Percentiles rank a stretch among this genome's conserved stretches.
Evolutionary conservation across 2,797 vertebrate species (phyloP).

Genomic region (Thripadectes ignobilis): DNA sequence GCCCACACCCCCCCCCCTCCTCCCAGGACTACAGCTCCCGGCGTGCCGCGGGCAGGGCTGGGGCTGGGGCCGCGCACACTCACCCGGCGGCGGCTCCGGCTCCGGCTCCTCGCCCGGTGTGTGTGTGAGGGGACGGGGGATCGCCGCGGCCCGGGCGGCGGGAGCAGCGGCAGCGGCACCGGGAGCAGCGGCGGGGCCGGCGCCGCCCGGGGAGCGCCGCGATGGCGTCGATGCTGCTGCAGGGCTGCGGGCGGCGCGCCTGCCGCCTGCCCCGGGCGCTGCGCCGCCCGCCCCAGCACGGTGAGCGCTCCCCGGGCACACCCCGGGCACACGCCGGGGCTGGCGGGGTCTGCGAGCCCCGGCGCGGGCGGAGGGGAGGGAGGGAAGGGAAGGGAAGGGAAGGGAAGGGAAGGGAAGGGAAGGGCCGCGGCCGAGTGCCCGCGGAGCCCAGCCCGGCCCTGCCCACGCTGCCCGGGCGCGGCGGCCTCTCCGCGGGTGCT

Average conservation of each 20-base stretch:
- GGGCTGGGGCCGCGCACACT: no score
- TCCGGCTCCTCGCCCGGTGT: no score
- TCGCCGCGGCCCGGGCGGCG: no score
- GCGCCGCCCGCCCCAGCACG: neutral
- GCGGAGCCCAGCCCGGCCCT: neutral
- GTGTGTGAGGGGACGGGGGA: no score
- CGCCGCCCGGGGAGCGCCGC: neutral
- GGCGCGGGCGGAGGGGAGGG: neutral
- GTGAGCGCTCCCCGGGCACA: neutral
- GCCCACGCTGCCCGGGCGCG: neutral
- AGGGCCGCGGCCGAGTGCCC: neutral
- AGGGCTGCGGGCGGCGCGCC: conserved; percentile 61
- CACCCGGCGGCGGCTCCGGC: no score
- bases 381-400: neutral
- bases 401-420: neutral
- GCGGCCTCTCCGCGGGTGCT: neutral
- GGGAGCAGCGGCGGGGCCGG: no score
- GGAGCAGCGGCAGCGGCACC: no score
- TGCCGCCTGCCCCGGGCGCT: conserved; percentile 27
- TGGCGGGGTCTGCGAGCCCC: neutral
- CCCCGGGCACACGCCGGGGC: no score
- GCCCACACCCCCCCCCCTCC: no score
- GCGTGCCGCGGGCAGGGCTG: no score
- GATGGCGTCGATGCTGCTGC: conserved; percentile 76
- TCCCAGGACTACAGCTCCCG: no score